Evolutionary conservation across 2,797 vertebrate species (phyloP).

Genomic region (Forpus xanthops): DNA sequence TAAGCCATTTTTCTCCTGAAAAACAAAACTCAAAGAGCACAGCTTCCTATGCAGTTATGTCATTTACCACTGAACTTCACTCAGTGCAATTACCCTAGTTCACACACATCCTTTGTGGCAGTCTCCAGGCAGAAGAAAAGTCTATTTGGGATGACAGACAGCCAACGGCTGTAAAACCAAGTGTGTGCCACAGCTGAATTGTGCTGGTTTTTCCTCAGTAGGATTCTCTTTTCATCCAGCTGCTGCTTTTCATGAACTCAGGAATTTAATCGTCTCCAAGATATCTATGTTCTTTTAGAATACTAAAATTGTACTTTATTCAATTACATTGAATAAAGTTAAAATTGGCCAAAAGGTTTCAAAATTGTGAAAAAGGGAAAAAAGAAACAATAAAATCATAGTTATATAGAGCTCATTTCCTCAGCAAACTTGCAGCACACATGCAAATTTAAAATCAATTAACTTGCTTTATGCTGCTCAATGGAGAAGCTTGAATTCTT

Average conservation of each 20-base stretch:
- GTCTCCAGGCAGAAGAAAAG: slow-evolving; percentile 28
- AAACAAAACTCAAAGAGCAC: background rate
- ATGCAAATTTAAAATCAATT: background rate
- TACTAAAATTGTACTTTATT: background rate
- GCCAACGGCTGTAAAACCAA: background rate
- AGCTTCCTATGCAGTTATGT: background rate
- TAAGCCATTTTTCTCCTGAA: background rate
- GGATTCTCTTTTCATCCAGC: background rate
- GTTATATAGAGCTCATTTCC: background rate
- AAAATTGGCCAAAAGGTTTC: background rate
- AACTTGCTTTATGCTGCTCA: background rate
- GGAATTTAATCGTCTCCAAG: background rate
- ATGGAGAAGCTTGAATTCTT: background rate
- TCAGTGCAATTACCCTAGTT: background rate
- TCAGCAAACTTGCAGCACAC: background rate
- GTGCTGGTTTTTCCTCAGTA: background rate
- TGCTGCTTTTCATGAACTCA: background rate
- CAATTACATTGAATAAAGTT: background rate
- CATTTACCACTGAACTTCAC: background rate
- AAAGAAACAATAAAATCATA: background rate
- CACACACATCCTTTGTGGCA: slow-evolving; percentile 15
- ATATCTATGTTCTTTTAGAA: background rate
- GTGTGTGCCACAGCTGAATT: background rate
- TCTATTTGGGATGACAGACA: slow-evolving; percentile 15
- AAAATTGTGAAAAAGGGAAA: background rate